Conservation (phyloP, 37 sponge, comb jelly and placozoan genomes). For the Lycopodina hypogea region DNA sequence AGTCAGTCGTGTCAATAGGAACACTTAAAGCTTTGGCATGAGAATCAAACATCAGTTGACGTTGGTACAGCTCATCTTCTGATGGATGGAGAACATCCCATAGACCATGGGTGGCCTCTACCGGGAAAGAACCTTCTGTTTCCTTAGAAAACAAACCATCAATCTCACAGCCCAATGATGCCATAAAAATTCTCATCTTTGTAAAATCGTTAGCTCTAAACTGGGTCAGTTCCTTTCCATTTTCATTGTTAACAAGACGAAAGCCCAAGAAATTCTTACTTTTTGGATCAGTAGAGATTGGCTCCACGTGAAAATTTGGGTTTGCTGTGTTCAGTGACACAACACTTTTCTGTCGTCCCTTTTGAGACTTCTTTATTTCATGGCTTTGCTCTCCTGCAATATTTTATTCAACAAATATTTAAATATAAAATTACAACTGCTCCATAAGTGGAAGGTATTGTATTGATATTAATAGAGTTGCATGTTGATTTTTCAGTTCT, state of each 20-base stretch:
- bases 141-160: conserved; percentile 48
- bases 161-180: conserved; percentile 52
- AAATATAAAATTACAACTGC: too few relatives aligned
- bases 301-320: conserved; percentile 42
- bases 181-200: conserved; percentile 64
- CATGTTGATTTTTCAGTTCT: too few relatives aligned
- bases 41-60: conserved; percentile 27
- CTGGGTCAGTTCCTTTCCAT: conserved; percentile 25
- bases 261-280: conserved; percentile 57
- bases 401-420: too few relatives aligned
- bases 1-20: not conserved
- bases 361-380: conserved; percentile 12
- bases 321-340: conserved; percentile 33
- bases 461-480: too few relatives aligned
- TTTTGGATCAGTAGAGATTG: conserved; percentile 54
- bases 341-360: not conserved
- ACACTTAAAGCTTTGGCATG: not conserved
- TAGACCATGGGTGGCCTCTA: conserved; percentile 67
- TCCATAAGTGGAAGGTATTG: too few relatives aligned
- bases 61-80: conserved; percentile 54
- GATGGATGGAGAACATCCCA: conserved; percentile 71
- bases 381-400: conserved; percentile 25
- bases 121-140: conserved; percentile 22
- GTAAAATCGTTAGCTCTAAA: conserved; percentile 51
- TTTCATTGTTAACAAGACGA: conserved; percentile 36